These are phyloP conservation scores for Eulemur rubriventer DNA, from an alignment of 2,797 vertebrate species.

Conservation along the genomic window DNA sequence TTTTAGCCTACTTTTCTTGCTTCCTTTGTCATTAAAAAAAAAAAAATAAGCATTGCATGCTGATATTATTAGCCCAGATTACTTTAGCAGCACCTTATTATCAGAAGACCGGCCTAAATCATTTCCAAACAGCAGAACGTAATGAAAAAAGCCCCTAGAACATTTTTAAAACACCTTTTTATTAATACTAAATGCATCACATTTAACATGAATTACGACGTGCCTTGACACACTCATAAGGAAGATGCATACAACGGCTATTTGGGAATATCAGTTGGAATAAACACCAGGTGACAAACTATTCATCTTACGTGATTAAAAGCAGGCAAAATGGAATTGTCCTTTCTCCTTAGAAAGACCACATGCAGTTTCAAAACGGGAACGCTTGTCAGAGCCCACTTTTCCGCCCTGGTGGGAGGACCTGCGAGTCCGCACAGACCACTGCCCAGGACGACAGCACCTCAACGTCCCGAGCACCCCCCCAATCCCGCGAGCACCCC, in stretches of 20 bases:
- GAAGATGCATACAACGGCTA: neutral
- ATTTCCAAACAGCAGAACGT: conserved; percentile 10
- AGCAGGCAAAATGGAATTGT: neutral
- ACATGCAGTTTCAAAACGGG: neutral
- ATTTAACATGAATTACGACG: neutral
- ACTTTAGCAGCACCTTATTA: neutral
- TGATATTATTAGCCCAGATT: neutral
- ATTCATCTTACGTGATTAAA: neutral
- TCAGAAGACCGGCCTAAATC: neutral
- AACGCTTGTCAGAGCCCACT: neutral
- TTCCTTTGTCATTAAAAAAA: neutral
- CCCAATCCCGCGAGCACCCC: no score
- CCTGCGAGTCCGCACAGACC: neutral
- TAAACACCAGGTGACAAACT: neutral
- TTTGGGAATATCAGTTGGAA: neutral
- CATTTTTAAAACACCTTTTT: neutral
- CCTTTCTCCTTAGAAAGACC: neutral
- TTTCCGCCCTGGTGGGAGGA: neutral
- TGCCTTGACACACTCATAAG: neutral
- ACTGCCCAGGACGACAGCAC: neutral
- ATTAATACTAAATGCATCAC: neutral
- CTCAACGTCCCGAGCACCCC: neutral
- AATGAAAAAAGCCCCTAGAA: neutral
- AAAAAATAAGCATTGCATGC: neutral
- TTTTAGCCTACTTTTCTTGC: neutral